A percentile compares a stretch with the other conserved stretches of the same genome.
Conservation (phyloP, 2,797 vertebrate species). For the Leptoclinus maculatus region DNA sequence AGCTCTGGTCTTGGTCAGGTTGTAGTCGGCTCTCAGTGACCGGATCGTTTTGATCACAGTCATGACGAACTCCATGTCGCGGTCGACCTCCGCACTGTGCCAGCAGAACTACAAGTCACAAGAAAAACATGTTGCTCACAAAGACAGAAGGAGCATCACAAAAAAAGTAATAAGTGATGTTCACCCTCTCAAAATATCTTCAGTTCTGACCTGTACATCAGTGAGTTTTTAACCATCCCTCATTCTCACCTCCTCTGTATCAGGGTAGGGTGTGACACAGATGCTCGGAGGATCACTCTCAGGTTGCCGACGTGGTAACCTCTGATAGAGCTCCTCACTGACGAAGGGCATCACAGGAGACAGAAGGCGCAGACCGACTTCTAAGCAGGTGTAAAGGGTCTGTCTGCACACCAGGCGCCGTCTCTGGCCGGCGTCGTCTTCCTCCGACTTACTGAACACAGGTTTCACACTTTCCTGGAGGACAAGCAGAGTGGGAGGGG, state of each 20-base stretch:
- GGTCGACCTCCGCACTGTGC: conserved; percentile 87
- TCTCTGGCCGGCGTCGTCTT: conserved; percentile 66
- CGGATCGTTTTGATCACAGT: conserved; percentile 88
- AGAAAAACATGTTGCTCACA: neutral
- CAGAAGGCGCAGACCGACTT: conserved; percentile 89
- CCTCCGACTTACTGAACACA: conserved; percentile 77
- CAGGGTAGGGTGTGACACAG: conserved; percentile 87
- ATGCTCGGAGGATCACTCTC: conserved; percentile 84
- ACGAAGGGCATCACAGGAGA: conserved; percentile 94
- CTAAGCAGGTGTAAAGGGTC: conserved; percentile 91
- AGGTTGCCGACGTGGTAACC: conserved; percentile 85
- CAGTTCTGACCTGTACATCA: neutral
- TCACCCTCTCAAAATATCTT: neutral
- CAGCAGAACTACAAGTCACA: conserved; percentile 86
- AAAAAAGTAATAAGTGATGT: neutral
- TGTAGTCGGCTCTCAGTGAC: conserved; percentile 92
- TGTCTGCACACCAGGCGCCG: conserved; percentile 83
- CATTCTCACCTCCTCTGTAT: conserved; percentile 80
- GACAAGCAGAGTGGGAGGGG: neutral
- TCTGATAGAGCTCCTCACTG: conserved; percentile 91
- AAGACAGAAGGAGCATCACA: neutral
- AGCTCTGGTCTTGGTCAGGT: conserved; percentile 90
- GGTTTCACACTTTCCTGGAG: conserved; percentile 87
- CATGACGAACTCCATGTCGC: conserved; percentile 87
- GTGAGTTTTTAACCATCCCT: neutral